Evolutionary conservation across 2,888 invertebrate species (phyloP), one percentile per base, ranked within the genome.

Genomic region (Drosophila hamatofila): DNA sequence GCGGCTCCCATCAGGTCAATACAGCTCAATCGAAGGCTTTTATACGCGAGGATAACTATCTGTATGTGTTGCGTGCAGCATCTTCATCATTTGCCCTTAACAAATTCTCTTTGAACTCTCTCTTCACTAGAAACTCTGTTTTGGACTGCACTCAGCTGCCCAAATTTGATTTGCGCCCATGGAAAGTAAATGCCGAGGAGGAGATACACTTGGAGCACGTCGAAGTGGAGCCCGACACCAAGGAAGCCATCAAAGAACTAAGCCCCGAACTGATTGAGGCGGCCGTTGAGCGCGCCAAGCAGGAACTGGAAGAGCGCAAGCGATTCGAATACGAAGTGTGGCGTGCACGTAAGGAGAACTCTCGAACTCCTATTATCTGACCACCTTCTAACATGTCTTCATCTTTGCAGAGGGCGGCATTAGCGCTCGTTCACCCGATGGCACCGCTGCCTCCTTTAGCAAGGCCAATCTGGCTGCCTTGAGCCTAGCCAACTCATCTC

Each of bases 361-460:
- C 1, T 14, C 2, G 9, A 12, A 6, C 2, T 30, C 12, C 3
- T 18, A 9, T 11, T 11, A 8, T 30, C 0, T 2, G 1, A 39
- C 7, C 8, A 2, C 39, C 7, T 9, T 4, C 4, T 6, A 27
- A 23, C 1, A 12, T 1, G 1, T 25, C 12, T 16, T 41, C 1
- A 46, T 92, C 18, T 1, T 92, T 91, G 11, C 81, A 96, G 96
- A 95, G 91, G 96, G 96, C 73, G 96, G 96, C 81, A 96, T 96
- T 0, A 97, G 97, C 91, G 97, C 97, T 0, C 96, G 96, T 87
- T 97, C 97, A 0, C 96, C 97, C 0, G 95, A 96, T 16, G 97
- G 98, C 4, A 97, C 96, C 0, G 97, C 97, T 1, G 97, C 97
- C 1, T 97, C 97, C 0, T 97, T 98, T 93, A 97, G 97, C 64